Conservation (phyloP, 2,888 invertebrate genomes). For the Bombyx huttoni region DNA sequence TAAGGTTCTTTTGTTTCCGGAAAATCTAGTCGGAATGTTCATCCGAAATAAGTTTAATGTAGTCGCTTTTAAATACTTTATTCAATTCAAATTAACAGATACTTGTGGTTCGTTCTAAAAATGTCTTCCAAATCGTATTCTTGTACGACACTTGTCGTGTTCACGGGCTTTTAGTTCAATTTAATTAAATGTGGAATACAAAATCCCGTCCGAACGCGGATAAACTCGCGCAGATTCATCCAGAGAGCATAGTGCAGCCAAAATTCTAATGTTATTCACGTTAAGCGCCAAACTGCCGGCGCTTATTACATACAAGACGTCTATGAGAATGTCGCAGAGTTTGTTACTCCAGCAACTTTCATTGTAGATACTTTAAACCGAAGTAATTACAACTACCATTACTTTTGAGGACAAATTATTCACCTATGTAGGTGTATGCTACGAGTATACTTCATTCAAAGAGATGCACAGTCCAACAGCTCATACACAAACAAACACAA, state of each 20-base stretch:
- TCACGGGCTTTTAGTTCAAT: background rate
- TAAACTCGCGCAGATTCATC: background rate
- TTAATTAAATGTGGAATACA: background rate
- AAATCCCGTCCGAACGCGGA: background rate
- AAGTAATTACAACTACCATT: background rate
- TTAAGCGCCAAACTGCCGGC: background rate
- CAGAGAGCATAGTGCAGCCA: background rate
- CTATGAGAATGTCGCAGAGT: background rate
- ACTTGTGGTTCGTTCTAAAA: no score
- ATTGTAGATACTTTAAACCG: background rate
- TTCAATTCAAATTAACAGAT: no score
- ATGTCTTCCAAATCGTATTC: no score
- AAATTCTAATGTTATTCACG: background rate
- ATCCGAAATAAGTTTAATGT: no score
- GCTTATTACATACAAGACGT: background rate
- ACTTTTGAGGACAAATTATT: background rate
- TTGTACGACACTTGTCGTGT: background rate
- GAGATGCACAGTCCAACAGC: no score
- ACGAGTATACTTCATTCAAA: no score
- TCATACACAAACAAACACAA: no score
- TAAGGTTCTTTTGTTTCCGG: no score
- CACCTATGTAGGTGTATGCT: no score
- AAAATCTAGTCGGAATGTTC: no score
- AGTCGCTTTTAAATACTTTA: no score
- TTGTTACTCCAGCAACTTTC: background rate